Percentiles rank a stretch among this genome's conserved stretches.
These are phyloP conservation scores for Poecilia latipinna DNA, from an alignment of 2,113 vertebrate genomes.

Conservation along the genomic window DNA sequence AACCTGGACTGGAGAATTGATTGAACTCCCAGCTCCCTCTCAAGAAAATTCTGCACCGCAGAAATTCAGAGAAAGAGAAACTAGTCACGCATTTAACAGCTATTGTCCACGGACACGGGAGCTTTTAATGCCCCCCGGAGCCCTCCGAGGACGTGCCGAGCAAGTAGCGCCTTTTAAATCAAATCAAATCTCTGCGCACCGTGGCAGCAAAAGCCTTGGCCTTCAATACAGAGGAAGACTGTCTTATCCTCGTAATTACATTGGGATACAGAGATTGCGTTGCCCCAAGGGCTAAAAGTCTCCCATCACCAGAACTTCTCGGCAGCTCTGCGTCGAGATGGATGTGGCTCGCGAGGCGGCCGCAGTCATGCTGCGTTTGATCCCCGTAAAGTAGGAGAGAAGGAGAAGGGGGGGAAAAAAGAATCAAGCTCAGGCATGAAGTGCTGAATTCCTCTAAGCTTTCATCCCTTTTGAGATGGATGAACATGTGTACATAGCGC, in stretches of 20 bases:
- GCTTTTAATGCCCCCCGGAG: constrained; percentile 40
- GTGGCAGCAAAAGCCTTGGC: constrained; percentile 62
- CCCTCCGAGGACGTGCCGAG: constrained; percentile 14
- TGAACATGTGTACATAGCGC: constrained; percentile 42
- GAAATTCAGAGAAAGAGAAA: constrained; percentile 47
- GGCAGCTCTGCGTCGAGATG: constrained; percentile 24
- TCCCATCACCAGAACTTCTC: constrained; percentile 46
- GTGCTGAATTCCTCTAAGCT: constrained; percentile 39
- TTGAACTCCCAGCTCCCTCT: constrained; percentile 7
- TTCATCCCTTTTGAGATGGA: constrained; percentile 37
- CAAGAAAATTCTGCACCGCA: constrained; percentile 20
- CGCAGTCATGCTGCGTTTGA: constrained; percentile 48
- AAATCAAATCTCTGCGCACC: constrained; percentile 61
- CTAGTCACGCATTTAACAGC: constrained; percentile 47
- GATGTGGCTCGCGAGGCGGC: constrained; percentile 30
- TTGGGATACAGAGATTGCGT: constrained; percentile 66
- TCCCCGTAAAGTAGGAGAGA: constrained; percentile 44
- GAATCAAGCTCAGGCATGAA: constrained; percentile 56
- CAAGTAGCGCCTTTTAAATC: constrained; percentile 57
- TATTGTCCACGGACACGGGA: constrained; percentile 49
- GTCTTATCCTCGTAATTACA: constrained; percentile 69
- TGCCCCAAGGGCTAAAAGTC: constrained; percentile 56
- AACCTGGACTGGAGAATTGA: too few species aligned
- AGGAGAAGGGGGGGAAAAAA: background rate
- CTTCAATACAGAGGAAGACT: constrained; percentile 46